phyloP scores from a whole-genome alignment of 2,113 vertebrate species.

The Dipodomys ordii region DNA sequence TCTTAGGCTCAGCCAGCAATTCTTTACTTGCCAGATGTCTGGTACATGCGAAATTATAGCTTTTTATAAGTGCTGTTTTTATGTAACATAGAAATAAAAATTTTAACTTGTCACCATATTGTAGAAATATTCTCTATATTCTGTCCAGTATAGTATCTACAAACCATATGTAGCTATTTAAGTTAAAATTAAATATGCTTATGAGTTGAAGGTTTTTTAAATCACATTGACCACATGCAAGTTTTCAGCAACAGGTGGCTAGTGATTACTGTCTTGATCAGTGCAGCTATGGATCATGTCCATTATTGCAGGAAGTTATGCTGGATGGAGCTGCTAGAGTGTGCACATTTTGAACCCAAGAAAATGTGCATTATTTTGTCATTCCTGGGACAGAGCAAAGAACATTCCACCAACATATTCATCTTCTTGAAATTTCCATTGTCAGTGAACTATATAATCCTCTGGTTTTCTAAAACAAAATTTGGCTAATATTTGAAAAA shows the following conservation, averaged over 20 bases:
- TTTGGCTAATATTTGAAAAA: conserved; percentile 2
- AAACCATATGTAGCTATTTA: background rate
- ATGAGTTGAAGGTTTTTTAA: background rate
- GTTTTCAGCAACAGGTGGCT: background rate
- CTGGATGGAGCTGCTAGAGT: background rate
- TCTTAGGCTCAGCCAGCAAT: background rate
- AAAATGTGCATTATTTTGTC: background rate
- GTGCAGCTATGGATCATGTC: background rate
- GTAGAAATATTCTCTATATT: background rate
- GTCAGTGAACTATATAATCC: background rate
- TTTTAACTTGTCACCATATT: background rate
- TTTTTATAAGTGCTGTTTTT: background rate
- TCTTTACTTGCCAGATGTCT: background rate
- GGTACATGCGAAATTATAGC: background rate
- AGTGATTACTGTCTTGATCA: rapidly evolving
- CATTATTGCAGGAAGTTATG: rapidly evolving
- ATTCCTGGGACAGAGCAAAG: background rate
- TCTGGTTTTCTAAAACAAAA: background rate
- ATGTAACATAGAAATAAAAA: background rate
- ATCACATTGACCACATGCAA: background rate
- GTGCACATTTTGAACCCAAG: background rate
- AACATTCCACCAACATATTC: background rate
- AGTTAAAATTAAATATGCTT: background rate
- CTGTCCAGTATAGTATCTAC: background rate
- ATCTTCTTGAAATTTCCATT: conserved; percentile 39